Evolutionary conservation across 2,888 invertebrate genomes (phyloP).

Genomic region (Megaustenia siamemsis): DNA sequence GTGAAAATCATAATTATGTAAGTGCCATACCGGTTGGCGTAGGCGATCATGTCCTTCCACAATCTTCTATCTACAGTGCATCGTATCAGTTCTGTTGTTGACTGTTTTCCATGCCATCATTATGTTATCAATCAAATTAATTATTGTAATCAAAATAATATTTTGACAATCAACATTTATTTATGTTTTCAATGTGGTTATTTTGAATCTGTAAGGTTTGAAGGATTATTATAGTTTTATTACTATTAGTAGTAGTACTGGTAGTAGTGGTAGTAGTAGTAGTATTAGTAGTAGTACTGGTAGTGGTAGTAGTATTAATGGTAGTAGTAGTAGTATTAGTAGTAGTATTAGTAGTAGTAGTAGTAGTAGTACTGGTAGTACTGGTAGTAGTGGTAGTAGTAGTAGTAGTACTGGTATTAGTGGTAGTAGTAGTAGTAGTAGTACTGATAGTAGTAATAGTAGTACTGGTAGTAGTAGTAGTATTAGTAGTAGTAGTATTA

Average conservation of each 20-base stretch:
- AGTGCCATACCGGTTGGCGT: too few species aligned
- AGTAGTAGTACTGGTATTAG: not conserved
- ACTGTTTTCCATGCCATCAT: too few species aligned
- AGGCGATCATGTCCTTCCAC: too few species aligned
- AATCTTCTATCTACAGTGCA: too few species aligned
- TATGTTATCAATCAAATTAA: too few species aligned
- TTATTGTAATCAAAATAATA: too few species aligned
- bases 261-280: not conserved
- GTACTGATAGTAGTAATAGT: not conserved
- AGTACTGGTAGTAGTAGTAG: not conserved
- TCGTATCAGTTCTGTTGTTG: too few species aligned
- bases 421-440: not conserved
- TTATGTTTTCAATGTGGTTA: too few species aligned
- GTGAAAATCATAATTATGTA: too few species aligned
- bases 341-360: slow-evolving; percentile 11
- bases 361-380: slow-evolving; percentile 13
- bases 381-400: not conserved
- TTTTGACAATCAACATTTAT: too few species aligned
- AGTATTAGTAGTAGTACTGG: not conserved
- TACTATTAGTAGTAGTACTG: not conserved
- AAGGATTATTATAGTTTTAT: not conserved
- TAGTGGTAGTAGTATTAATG: slow-evolving; percentile 7
- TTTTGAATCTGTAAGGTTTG: too few species aligned
- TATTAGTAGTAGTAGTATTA: not conserved
- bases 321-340: slow-evolving; percentile 12